Evolutionary conservation across 2,113 vertebrate species (phyloP).

Genomic region (Spheniscus mendiculus): DNA sequence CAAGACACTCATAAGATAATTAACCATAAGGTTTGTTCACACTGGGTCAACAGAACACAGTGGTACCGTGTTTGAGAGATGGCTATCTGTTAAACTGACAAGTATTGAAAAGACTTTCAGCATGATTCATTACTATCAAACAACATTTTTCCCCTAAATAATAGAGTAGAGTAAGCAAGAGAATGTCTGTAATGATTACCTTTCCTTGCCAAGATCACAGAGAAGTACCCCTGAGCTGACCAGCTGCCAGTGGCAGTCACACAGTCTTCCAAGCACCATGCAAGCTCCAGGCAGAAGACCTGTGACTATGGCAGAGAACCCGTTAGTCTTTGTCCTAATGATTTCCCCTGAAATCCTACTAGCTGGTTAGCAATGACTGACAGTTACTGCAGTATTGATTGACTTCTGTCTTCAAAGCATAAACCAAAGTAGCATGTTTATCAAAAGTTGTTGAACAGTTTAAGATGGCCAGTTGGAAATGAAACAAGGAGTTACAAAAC

Average conservation of each 20-base stretch:
- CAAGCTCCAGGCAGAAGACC: background rate
- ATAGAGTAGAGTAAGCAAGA: background rate
- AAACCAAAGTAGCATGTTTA: background rate
- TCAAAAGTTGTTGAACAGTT: background rate
- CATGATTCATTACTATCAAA: background rate
- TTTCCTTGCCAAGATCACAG: background rate
- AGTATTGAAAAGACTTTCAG: background rate
- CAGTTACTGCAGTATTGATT: background rate
- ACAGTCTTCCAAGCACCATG: background rate
- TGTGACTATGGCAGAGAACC: background rate
- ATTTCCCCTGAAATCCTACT: background rate
- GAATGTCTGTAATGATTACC: background rate
- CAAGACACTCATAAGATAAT: background rate
- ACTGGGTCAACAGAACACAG: background rate
- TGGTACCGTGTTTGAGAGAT: background rate
- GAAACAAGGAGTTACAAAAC: background rate
- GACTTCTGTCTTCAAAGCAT: background rate
- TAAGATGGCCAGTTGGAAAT: background rate
- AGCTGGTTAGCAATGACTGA: background rate
- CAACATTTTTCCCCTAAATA: background rate
- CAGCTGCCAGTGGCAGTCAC: background rate
- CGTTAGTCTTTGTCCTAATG: background rate
- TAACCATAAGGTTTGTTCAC: background rate
- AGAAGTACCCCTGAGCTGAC: background rate
- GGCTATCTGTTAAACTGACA: background rate